A percentile compares a stretch with the other conserved stretches of the same genome.
phyloP scores from a whole-genome alignment of 2,888 invertebrate genomes.

The Xanthia togata region DNA sequence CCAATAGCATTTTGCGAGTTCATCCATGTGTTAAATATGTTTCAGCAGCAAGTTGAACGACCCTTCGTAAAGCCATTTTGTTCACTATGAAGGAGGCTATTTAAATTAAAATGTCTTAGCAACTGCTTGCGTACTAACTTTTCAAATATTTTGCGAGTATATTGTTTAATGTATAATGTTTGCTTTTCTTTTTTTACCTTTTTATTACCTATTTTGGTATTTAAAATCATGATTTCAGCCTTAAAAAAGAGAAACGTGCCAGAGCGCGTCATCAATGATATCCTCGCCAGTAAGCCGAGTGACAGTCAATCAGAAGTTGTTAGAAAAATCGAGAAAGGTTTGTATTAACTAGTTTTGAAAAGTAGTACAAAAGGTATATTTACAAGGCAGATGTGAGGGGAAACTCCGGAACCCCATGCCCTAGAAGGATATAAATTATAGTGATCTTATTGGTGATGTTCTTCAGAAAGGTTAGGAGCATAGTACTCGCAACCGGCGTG shows the following conservation, averaged over 20 bases:
- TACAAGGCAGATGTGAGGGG: not conserved
- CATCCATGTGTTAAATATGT: too few species aligned
- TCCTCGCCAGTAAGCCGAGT: not conserved
- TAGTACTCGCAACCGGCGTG: not conserved
- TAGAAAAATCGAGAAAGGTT: constrained; percentile 42
- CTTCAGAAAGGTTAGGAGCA: not conserved
- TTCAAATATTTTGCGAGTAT: too few species aligned
- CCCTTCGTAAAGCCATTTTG: too few species aligned
- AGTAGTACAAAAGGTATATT: too few species aligned
- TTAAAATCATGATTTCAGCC: constrained; percentile 21
- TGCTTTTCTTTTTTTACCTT: not conserved
- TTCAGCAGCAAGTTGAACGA: too few species aligned
- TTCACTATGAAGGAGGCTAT: too few species aligned
- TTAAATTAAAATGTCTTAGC: too few species aligned
- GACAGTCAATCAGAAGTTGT: constrained; percentile 23
- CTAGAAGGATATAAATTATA: not conserved
- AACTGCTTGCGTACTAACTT: too few species aligned
- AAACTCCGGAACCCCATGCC: not conserved
- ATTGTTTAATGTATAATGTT: too few species aligned
- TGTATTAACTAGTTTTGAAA: not conserved
- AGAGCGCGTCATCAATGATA: constrained; percentile 1
- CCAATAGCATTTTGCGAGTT: too few species aligned
- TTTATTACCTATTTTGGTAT: not conserved
- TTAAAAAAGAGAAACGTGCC: constrained; percentile 27
- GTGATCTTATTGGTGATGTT: not conserved